Conservation (phyloP, 2,113 vertebrate species). For the Craseonycteris thonglongyai region DNA sequence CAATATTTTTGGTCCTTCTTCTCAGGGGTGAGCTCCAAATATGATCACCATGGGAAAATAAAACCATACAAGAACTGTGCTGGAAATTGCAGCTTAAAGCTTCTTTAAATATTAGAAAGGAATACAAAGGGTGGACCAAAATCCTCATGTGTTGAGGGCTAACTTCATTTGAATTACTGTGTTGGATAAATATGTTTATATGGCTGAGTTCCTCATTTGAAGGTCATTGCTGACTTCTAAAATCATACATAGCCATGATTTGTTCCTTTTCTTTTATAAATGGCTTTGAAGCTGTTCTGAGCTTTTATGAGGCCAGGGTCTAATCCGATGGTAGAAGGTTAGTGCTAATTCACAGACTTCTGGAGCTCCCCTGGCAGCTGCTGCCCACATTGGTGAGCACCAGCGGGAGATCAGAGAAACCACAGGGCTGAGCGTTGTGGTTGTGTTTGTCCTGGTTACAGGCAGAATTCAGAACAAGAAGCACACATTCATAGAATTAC, state of each 20-base stretch:
- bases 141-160: not conserved
- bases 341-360: not conserved
- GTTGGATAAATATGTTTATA: not conserved
- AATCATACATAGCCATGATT: not conserved
- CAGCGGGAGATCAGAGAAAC: constrained; percentile 10
- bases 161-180: not conserved
- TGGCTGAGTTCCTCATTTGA: constrained; percentile 10
- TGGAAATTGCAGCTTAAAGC: not conserved
- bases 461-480: not conserved
- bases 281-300: constrained; percentile 44
- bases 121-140: not conserved
- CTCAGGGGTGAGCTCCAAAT: not conserved
- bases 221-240: constrained; percentile 9
- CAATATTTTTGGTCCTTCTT: not conserved
- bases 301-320: constrained; percentile 16
- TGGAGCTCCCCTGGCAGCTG: not conserved
- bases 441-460: not conserved
- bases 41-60: not conserved
- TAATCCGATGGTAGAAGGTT: not conserved
- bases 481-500: not conserved
- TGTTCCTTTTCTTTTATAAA: constrained; percentile 1
- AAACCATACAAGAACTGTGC: not conserved
- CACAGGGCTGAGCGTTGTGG: not conserved
- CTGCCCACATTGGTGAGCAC: not conserved
- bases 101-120: not conserved